Evolutionary conservation across 2,797 vertebrate species (phyloP), one percentile per base, ranked within the genome.

Genomic region (Carapus acus): DNA sequence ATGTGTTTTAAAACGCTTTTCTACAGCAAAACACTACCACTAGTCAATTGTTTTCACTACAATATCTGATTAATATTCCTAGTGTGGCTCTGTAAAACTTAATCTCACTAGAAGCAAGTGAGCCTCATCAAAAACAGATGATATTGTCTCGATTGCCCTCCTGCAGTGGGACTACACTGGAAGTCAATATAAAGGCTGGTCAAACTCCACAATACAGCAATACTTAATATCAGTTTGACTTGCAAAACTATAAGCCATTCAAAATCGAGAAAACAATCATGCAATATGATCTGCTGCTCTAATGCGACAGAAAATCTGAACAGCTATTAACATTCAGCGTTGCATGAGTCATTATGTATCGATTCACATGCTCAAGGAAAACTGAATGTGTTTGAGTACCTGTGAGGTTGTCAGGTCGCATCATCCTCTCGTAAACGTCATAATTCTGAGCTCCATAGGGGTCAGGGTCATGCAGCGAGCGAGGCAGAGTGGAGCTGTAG

Each of bases 351-450:
- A 34, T 49, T 46, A 33, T 43, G 12, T 49, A 27, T 52, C 46
- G 49, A 33, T 58, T 22, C 45, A 14, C n/a, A 18, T 13, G 40
- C 59, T n/a, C 31, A 34, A 42, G 37, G 14, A 24, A 47, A 50
- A 44, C 36, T 48, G 39, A 54, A 64, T 20, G 62, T 15, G 24
- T 49, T 4, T 17, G 33, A 21, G 44, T 51, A 98, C 96, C 96
- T 80, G 94, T 87, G 61, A 98, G 90, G 88, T 91, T 95, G 51
- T 97, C 93, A 7, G 94, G 94, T 43, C 92, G 87, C 6, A 89
- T 86, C 92, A 97, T 96, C 73, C 91, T 92, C 83, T 98, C 96
- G 0, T 97, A 98, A 65, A 96, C 84, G 8, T 98, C 94, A 1
- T 93, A 98, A 41, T 88, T 90, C 77, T 93, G 94, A 49, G 88